These are phyloP conservation scores for Ictidomys tridecemlineatus DNA, from an alignment of 2,113 vertebrate genomes.

Conservation along the genomic window DNA sequence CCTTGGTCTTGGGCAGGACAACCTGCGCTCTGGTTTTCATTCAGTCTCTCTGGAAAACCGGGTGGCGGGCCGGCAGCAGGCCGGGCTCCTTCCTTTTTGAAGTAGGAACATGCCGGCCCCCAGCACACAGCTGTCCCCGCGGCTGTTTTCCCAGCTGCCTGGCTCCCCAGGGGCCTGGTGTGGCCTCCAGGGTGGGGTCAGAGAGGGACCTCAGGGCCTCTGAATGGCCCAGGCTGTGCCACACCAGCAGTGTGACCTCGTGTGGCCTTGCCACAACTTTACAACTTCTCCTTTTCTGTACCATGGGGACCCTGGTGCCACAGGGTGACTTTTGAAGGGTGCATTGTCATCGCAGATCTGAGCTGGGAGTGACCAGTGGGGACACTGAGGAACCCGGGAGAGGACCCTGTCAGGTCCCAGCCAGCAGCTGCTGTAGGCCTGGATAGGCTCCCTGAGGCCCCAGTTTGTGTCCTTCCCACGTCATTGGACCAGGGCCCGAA, in stretches of 20 bases:
- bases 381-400: not conserved
- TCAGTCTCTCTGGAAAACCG: slow-evolving; percentile 49
- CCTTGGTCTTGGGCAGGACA: not conserved
- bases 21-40: slow-evolving; percentile 56
- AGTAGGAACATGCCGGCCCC: not conserved
- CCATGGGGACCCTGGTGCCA: not conserved
- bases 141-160: slow-evolving; percentile 66
- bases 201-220: not conserved
- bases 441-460: not conserved
- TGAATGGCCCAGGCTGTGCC: no score
- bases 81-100: slow-evolving; percentile 60
- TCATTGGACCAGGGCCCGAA: not conserved
- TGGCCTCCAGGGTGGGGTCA: not conserved
- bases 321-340: not conserved
- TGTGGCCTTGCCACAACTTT: not conserved
- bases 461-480: rapidly evolving
- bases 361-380: not conserved
- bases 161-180: not conserved
- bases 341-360: not conserved
- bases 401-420: not conserved
- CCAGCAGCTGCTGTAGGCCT: not conserved
- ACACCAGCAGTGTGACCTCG: not conserved
- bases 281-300: not conserved
- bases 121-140: not conserved
- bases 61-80: no score